These are phyloP conservation scores for Oreamnos americanus DNA, from an alignment of 2,113 vertebrate genomes.

Conservation along the genomic window DNA sequence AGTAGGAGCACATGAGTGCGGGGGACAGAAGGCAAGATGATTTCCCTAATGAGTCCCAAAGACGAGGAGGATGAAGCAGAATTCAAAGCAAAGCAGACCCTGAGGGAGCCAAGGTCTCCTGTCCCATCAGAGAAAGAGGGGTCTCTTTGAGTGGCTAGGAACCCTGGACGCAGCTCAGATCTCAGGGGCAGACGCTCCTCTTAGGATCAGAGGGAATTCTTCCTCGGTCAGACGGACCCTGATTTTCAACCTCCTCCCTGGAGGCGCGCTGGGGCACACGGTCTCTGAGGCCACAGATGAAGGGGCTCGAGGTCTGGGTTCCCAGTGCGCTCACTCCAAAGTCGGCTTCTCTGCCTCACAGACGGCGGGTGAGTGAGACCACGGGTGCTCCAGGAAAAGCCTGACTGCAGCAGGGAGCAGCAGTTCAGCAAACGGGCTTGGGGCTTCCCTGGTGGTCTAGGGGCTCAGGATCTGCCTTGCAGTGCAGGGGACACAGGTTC, in stretches of 20 bases:
- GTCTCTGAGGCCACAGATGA: neutral
- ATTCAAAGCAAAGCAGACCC: neutral
- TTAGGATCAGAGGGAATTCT: neutral
- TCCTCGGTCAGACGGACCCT: neutral
- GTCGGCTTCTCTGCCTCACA: no score
- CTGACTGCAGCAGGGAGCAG: no score
- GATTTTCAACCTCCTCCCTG: neutral
- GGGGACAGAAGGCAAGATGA: neutral
- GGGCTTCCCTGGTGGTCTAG: neutral
- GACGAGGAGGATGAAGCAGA: neutral
- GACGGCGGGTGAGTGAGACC: neutral
- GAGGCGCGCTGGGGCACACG: neutral
- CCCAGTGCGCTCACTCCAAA: neutral
- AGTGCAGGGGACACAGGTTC: neutral
- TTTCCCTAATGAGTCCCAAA: neutral
- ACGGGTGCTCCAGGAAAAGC: no score
- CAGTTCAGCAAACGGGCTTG: neutral
- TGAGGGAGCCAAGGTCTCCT: neutral
- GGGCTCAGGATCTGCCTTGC: neutral
- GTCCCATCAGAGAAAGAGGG: neutral
- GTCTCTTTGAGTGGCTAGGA: neutral
- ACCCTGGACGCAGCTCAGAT: neutral
- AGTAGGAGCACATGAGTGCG: neutral
- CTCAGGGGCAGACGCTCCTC: neutral
- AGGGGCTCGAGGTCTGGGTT: accelerated